Percentiles rank a stretch among this genome's conserved stretches.
phyloP scores from a whole-genome alignment of 2,113 vertebrate genomes.

The Oreochromis spilurus region DNA sequence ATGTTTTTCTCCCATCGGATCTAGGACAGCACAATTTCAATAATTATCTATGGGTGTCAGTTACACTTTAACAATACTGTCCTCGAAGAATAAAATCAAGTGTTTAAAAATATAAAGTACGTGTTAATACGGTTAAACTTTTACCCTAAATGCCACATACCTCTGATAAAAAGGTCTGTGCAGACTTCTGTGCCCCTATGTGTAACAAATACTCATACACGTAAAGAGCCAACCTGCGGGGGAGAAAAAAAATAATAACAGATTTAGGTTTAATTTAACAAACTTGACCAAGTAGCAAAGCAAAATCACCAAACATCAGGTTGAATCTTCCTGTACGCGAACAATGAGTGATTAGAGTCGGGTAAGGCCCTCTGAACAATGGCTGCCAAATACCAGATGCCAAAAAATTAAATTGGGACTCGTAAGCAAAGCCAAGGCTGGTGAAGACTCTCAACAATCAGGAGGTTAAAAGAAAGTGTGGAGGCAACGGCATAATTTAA shows the following conservation, averaged over 20 bases:
- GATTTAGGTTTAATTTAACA: not conserved
- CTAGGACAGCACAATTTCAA: conserved; percentile 59
- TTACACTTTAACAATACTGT: not conserved
- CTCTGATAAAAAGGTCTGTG: conserved; percentile 98
- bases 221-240: conserved; percentile 86
- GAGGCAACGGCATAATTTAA: not conserved
- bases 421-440: conserved; percentile 13
- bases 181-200: conserved; percentile 96
- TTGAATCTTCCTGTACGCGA: conserved; percentile 1
- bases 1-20: conserved; percentile 98
- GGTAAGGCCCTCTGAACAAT: conserved; percentile 63
- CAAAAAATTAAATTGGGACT: conserved; percentile 44
- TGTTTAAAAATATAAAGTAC: not conserved
- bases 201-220: conserved; percentile 98
- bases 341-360: conserved; percentile 30
- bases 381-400: conserved; percentile 60
- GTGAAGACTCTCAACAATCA: not conserved
- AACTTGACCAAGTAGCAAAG: not conserved
- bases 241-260: not conserved
- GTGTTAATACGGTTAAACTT: not conserved
- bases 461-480: not conserved
- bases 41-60: not conserved
- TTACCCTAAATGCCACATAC: conserved; percentile 64
- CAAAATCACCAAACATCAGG: not conserved
- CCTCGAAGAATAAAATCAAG: not conserved